These are phyloP conservation scores for Crypturellus undulatus DNA, from an alignment of 2,113 vertebrate species.

Conservation along the genomic window DNA sequence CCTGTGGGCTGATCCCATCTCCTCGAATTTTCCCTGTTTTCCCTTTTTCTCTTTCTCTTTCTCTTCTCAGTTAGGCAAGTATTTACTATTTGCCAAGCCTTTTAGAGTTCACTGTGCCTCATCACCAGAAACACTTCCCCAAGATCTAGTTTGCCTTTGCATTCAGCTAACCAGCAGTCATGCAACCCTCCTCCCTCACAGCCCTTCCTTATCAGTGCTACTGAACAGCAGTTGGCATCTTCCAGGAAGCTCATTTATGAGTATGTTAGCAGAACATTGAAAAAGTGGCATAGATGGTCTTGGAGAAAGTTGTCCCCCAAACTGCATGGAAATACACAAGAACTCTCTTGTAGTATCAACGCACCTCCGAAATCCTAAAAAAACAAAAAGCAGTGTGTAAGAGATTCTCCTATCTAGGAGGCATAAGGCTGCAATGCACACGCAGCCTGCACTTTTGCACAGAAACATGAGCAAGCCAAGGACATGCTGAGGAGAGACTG, in stretches of 20 bases:
- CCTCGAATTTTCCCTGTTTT: neutral
- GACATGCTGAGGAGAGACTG: neutral
- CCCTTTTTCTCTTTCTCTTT: neutral
- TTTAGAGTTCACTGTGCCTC: neutral
- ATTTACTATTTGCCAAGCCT: neutral
- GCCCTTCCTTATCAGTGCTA: neutral
- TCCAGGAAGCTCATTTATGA: neutral
- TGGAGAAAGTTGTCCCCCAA: neutral
- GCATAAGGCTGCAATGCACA: neutral
- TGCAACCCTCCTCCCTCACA: neutral
- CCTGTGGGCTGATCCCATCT: too few relatives aligned
- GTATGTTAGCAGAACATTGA: neutral
- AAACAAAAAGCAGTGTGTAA: neutral
- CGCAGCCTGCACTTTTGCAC: neutral
- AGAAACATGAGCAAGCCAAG: neutral
- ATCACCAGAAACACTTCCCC: neutral
- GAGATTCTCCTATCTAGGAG: neutral
- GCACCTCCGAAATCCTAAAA: neutral
- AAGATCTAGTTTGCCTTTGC: neutral
- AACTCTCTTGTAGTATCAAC: neutral
- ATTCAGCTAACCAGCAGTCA: too few relatives aligned
- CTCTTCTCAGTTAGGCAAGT: neutral
- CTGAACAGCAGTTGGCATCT: neutral
- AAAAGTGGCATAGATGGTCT: neutral
- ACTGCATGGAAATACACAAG: rapidly evolving